Base-by-base conservation (phyloP, 2,888 invertebrate genomes). In the Macrosoma leucophasiata region DNA sequence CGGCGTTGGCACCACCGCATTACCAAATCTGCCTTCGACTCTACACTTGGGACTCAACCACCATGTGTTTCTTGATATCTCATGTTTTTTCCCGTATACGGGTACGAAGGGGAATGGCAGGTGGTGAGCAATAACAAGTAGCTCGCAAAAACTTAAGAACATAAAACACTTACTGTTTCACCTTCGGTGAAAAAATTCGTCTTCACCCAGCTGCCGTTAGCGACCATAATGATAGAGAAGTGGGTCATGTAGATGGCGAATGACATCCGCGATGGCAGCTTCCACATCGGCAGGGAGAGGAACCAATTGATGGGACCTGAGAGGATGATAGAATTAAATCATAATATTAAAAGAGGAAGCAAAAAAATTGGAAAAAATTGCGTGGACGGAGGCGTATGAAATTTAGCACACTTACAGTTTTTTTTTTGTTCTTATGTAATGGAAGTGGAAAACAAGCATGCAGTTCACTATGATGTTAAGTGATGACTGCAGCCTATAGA, bases 241-340 rank as follows among this genome's bases (percentile, higher is more conserved):
- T 88, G 88, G 0, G 85, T 48, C 6, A 88, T 52, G 45, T 86
- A 88, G 57, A 87, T 75, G 5, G 85, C 85, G 43, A 84, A 88
- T 0, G 86, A 86, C 7, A 88, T 62, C 8, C 85, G 73, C 1
- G 84, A 81, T 1, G 86, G 67, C 7, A 86, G 60, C 58, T 85
- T 82, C 74, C 87, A 87, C 18, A 86, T 47, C 8, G 60, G 52
- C 1, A 79, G 53, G 0, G 86, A 85, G 1, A 87, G 59, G 39
- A 87, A 74, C 77, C 82, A 85, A 50, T 86, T 82, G 3, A 87
- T 30, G 1, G 48, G 48, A 14, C 50, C 50, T 50, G 34, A 6
- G n/a, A n/a, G n/a, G n/a, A n/a, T n/a, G n/a, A n/a, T n/a, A 23
- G 26, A 22, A 4, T 19, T 29, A 9, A 3, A 8, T 11, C 9